Evolutionary conservation across 2,113 vertebrate genomes (phyloP).

Genomic region (Anguilla rostrata): DNA sequence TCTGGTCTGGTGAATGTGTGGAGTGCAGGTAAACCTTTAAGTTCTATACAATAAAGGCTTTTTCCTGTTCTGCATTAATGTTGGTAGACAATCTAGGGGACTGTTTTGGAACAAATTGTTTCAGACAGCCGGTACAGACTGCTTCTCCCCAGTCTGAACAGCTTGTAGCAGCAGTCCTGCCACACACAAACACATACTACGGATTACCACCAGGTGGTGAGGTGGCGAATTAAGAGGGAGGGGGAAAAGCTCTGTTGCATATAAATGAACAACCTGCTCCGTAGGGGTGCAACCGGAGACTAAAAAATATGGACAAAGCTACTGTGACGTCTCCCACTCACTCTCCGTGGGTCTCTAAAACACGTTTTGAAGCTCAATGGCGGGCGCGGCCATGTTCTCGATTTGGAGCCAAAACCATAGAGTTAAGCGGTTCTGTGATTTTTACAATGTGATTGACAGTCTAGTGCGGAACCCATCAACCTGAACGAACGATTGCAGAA

Average conservation of each 20-base stretch:
- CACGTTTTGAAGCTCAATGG: no score
- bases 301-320: no score
- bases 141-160: neutral
- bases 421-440: no score
- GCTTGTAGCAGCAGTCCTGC: neutral
- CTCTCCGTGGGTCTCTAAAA: no score
- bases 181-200: neutral
- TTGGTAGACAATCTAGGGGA: neutral
- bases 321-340: no score
- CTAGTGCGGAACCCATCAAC: no score
- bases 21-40: neutral
- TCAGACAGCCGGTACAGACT: neutral
- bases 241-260: conserved; percentile 3
- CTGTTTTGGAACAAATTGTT: neutral
- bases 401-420: no score
- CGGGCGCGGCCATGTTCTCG: no score
- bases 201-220: neutral
- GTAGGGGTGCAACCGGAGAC: neutral
- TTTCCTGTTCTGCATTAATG: neutral
- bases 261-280: conserved; percentile 3
- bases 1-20: neutral
- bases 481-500: no score
- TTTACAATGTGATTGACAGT: no score
- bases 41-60: neutral
- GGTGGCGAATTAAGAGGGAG: neutral